Evolutionary conservation across 2,888 invertebrate genomes (phyloP).

Genomic region (Hecatera dysodea): DNA sequence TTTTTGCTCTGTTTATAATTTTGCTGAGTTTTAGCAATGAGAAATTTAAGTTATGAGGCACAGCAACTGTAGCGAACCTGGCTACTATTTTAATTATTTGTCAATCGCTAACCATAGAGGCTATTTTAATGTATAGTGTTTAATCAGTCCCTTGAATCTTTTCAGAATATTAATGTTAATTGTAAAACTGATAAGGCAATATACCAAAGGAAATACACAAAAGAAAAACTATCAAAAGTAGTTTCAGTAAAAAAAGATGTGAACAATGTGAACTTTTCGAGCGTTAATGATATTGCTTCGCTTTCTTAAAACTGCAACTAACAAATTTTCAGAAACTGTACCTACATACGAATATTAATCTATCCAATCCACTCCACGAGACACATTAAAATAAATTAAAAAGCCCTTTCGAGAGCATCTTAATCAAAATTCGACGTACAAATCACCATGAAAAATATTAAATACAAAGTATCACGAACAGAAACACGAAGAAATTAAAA

Average conservation of each 20-base stretch:
- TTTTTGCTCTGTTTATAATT: background rate
- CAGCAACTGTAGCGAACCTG: too few relatives aligned
- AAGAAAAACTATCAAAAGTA: background rate
- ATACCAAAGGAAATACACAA: background rate
- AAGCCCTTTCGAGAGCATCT: slow-evolving; percentile 41
- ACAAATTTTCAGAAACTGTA: slow-evolving; percentile 17
- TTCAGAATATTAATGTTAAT: background rate
- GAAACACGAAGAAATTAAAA: slow-evolving; percentile 63
- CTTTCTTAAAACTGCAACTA: slow-evolving; percentile 1
- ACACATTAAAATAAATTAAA: slow-evolving; percentile 56
- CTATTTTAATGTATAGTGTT: background rate
- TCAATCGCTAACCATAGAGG: background rate
- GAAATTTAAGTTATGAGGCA: background rate
- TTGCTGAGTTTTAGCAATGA: background rate
- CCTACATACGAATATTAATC: slow-evolving; percentile 35
- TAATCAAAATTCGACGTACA: slow-evolving; percentile 50
- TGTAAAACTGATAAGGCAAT: background rate
- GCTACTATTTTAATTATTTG: too few relatives aligned
- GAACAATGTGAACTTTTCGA: background rate
- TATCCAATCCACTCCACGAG: slow-evolving; percentile 39
- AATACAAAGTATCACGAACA: slow-evolving; percentile 58
- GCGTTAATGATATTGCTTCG: too few relatives aligned
- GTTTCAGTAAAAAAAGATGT: background rate
- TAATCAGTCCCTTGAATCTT: background rate
- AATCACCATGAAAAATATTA: slow-evolving; percentile 60